Evolutionary conservation across 2,797 vertebrate genomes (phyloP), one percentile per base, ranked within the genome.

Genomic region (Strix occidentalis): DNA sequence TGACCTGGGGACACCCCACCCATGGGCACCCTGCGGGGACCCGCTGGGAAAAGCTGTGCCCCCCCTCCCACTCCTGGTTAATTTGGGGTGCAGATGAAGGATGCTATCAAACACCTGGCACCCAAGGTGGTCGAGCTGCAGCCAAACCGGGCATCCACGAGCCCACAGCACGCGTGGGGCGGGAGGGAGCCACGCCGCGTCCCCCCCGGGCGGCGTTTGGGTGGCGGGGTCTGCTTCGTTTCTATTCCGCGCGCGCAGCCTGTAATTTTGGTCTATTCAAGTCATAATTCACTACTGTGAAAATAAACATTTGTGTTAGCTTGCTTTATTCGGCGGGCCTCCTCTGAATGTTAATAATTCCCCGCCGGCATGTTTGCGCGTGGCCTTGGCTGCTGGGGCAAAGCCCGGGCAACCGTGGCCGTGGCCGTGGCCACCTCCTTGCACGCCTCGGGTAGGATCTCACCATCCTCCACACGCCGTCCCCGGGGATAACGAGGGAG

Each of bases 211-310:
- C 28, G 1, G 53, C 51, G 17, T 76, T 71, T 41, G 90, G 94
- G 71, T 72, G 85, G 92, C 61, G 13, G 92, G 90, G 84, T 46
- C 83, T 80, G 91, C 88, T 31, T 53, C 84, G 26, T 77, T 84
- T 78, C 90, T 13, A 86, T 81, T 93, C 72, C 23, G 24, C 13
- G 31, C 71, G 63, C 65, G 26, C 86, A 95, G 95, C 70, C 94
- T 75, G 63, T 96, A 95, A 96, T 95, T 96, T 97, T 71, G 94
- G 92, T 89, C 96, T 95, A 89, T 83, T 94, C 91, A 97, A 96
- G 95, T 96, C 91, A 29, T 96, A 96, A 96, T 98, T 97, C 91
- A 93, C 97, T 41, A 77, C 95, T 92, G 95, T 89, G 97, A 97
- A 97, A 97, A 97, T 95, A 95, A 96, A 94, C 93, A 92, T 95